Evolutionary conservation across 37 sponge, comb jelly and placozoan genomes (phyloP).

Genomic region (Cladorhizidae sp.): DNA sequence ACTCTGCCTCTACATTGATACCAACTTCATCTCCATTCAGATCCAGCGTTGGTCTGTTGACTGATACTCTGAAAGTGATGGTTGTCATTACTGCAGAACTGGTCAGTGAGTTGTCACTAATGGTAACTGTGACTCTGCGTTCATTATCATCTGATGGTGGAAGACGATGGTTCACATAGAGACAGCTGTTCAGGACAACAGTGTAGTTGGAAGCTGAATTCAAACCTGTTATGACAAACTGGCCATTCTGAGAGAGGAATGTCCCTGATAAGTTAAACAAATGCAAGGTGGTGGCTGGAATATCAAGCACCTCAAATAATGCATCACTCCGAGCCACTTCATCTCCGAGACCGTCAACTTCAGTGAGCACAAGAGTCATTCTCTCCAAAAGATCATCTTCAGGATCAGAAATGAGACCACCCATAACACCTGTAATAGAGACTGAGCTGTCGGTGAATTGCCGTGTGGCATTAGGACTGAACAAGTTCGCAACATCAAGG

Average conservation of each 20-base stretch:
- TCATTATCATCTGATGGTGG: conserved; percentile 36
- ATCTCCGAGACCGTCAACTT: conserved; percentile 25
- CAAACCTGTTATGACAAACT: conserved; percentile 30
- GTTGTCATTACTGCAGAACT: conserved; percentile 28
- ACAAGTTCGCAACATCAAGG: conserved; percentile 33
- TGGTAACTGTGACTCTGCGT: conserved; percentile 27
- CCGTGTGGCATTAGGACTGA: conserved; percentile 24
- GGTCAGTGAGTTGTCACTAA: conserved; percentile 1
- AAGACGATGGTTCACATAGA: conserved; percentile 28
- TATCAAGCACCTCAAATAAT: conserved; percentile 3
- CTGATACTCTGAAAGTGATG: conserved; percentile 15
- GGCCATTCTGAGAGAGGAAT: conserved; percentile 22
- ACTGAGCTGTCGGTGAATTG: conserved; percentile 5
- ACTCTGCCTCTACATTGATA: neutral
- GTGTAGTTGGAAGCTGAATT: conserved; percentile 37
- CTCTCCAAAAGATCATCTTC: conserved; percentile 29
- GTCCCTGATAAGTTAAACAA: conserved; percentile 1
- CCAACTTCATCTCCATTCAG: conserved; percentile 35
- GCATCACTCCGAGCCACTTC: conserved; percentile 28
- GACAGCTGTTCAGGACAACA: conserved; percentile 25
- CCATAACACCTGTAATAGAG: conserved; percentile 14
- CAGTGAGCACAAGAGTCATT: conserved; percentile 30
- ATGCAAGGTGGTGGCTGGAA: neutral
- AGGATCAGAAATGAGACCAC: conserved; percentile 52
- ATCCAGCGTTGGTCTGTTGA: conserved; percentile 43